Conservation (phyloP, 2,888 invertebrate genomes). For the Rhorus exstirpatorius region DNA sequence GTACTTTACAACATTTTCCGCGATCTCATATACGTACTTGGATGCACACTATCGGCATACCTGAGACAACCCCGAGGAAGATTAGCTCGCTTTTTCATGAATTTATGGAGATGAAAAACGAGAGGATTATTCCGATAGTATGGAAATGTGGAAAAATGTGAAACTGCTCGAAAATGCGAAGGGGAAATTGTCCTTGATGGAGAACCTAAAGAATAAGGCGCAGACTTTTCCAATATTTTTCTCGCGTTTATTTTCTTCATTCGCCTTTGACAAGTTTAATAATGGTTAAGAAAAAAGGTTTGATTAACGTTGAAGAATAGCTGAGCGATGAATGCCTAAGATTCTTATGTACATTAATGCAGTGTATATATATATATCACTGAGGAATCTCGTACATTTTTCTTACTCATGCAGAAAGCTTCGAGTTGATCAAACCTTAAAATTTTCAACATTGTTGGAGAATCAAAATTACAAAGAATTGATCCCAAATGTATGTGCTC, state of each 20-base stretch:
- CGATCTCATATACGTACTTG: slow-evolving; percentile 26
- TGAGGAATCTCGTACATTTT: too few relatives aligned
- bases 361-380: too few relatives aligned
- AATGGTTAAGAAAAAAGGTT: not conserved
- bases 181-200: not conserved
- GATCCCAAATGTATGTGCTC: not conserved
- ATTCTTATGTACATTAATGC: too few relatives aligned
- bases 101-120: slow-evolving; percentile 40
- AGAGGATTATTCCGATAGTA: slow-evolving; percentile 20
- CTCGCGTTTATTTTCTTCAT: not conserved
- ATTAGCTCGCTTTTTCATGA: slow-evolving; percentile 38
- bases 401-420: not conserved
- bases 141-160: slow-evolving; percentile 35
- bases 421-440: too few relatives aligned
- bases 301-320: not conserved
- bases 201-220: not conserved
- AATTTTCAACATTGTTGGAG: too few relatives aligned
- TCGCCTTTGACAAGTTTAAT: not conserved
- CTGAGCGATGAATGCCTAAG: too few relatives aligned
- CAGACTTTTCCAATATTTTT: slow-evolving; percentile 1
- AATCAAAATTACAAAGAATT: too few relatives aligned
- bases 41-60: slow-evolving; percentile 22
- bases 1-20: slow-evolving; percentile 25
- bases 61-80: not conserved
- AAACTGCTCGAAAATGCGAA: slow-evolving; percentile 15